These are phyloP conservation scores for Acrossocheilus wenchowensis DNA, from an alignment of 2,797 vertebrate species.

Conservation along the genomic window DNA sequence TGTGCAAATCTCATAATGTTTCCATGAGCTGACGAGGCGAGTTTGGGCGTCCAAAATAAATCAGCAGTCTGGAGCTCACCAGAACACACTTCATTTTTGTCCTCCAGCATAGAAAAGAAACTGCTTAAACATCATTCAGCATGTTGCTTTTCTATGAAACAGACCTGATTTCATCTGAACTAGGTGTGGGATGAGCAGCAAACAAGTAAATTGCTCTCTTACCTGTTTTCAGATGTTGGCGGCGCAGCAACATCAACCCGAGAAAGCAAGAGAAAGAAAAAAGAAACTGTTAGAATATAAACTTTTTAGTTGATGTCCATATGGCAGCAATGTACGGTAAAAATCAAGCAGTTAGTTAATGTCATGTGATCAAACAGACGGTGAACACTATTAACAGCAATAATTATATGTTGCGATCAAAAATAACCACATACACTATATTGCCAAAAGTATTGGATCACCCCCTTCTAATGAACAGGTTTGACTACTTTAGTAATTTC, in stretches of 20 bases:
- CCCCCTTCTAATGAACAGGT: too few species aligned
- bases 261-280: slow-evolving; percentile 40
- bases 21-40: slow-evolving; percentile 29
- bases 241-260: slow-evolving; percentile 8
- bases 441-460: not conserved
- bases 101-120: slow-evolving; percentile 14
- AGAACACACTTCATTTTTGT: not conserved
- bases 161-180: slow-evolving; percentile 1
- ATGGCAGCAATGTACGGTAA: too few species aligned
- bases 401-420: too few species aligned
- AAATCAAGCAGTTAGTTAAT: too few species aligned
- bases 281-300: not conserved
- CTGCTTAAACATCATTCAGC: slow-evolving; percentile 10
- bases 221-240: slow-evolving; percentile 60
- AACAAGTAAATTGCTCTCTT: slow-evolving; percentile 50
- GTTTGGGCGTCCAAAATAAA: slow-evolving; percentile 35
- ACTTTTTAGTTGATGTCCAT: not conserved
- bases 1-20: slow-evolving; percentile 8
- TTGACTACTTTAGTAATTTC: too few species aligned
- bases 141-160: not conserved
- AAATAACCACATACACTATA: too few species aligned
- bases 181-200: not conserved
- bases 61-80: slow-evolving; percentile 33
- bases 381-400: too few species aligned
- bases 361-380: too few species aligned